A percentile compares a stretch with the other conserved stretches of the same genome.
These are phyloP conservation scores for Macaria notata DNA, from an alignment of 2,888 invertebrate species.

Conservation along the genomic window DNA sequence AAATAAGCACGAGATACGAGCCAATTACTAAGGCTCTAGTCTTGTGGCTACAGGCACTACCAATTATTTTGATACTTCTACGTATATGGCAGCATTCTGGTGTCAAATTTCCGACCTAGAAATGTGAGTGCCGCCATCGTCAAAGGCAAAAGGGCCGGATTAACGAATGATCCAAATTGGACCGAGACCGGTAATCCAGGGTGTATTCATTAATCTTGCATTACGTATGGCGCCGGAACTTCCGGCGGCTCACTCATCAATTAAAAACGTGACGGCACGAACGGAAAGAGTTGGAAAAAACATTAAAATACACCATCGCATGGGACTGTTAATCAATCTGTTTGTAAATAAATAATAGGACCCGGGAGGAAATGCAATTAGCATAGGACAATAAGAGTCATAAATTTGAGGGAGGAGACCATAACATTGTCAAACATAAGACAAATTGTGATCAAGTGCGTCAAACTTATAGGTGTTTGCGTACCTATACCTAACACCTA, in stretches of 20 bases:
- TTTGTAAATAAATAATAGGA: constrained; percentile 5
- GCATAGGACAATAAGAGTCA: background rate
- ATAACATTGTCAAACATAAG: too few relatives aligned
- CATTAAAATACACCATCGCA: constrained; percentile 10
- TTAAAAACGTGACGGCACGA: constrained; percentile 23
- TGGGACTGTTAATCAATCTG: background rate
- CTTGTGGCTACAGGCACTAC: too few relatives aligned
- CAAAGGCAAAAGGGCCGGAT: background rate
- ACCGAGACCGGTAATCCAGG: constrained; percentile 12
- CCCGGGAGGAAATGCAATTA: background rate
- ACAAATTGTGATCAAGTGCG: too few relatives aligned
- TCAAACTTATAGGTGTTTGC: too few relatives aligned
- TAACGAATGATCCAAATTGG: constrained; percentile 12
- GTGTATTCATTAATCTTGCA: constrained; percentile 18
- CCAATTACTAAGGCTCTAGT: too few relatives aligned
- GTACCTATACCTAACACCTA: too few relatives aligned
- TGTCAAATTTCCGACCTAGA: too few relatives aligned
- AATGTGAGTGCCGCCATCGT: too few relatives aligned
- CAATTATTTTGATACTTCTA: too few relatives aligned
- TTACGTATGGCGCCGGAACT: constrained; percentile 23
- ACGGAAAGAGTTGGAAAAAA: constrained; percentile 15
- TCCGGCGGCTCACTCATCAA: constrained; percentile 23
- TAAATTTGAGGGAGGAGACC: too few relatives aligned
- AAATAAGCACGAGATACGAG: too few relatives aligned
- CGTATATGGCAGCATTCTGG: too few relatives aligned